Evolutionary conservation across 1,140 invertebrate species (phyloP), one percentile per base, ranked within the genome.

Genomic region (Bombus turneri): DNA sequence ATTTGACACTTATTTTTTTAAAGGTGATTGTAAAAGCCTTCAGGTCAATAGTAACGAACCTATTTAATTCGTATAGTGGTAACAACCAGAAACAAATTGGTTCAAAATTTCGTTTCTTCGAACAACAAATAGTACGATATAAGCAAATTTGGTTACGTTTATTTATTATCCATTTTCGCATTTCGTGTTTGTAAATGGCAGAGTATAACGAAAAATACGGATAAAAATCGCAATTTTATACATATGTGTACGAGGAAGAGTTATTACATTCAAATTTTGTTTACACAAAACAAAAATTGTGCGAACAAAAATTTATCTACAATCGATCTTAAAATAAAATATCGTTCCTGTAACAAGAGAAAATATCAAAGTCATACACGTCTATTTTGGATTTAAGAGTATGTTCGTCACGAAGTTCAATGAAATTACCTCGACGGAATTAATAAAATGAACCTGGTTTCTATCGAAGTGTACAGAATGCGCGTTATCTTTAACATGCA

Each of bases 401-500:
- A n/a, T 59, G 81, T 57, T 69, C 28, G 47, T 34, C 37, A 39
- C 4, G 34, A 84, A 84, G 39, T 84, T 57, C 66, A 80, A 85
- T 62, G 69, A 85, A 85, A 72, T 80, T 80, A 73, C 34, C n/a
- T 39, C 68, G 77, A 25, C 34, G 6, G 28, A 79, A 84, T 84
- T 84, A 84, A 84, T 84, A 79, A 79, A 72, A 53, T n/a, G 76
- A 57, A 41, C 18, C 53, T 62, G 39, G 15, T 71, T 80, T 25
- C 53, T 28, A 62, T 22, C 76, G 43, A 69, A 59, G 75, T 84
- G n/a, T 43, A 47, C 31, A 78, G 76, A 72, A 79, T 85, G 25
- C 76, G 41, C 53, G 77, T 64, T 85, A 79, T 80, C 66, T 80
- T 71, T 85, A 85, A 80, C 83, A 73, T 85, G 57, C 53, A 80